Evolutionary conservation across 2,113 vertebrate species (phyloP), one percentile per base, ranked within the genome.

Genomic region (Oncorhynchus keta): DNA sequence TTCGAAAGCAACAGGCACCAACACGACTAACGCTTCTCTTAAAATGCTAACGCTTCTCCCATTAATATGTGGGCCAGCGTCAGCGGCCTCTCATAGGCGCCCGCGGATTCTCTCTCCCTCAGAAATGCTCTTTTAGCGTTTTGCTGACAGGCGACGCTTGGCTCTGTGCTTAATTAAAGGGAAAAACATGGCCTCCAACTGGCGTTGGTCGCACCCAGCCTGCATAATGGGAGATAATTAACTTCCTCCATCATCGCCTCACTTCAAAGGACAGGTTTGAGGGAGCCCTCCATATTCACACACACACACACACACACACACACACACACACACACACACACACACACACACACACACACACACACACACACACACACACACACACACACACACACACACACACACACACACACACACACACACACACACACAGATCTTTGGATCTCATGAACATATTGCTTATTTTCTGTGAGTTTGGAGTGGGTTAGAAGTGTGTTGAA

Each of bases 151-250:
- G 92, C 94, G 77, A 81, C 77, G 88, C 93, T 94, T 94, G 95
- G 92, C 94, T 96, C 92, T 95, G 93, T 93, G 92, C 95, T 97
- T 99, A 97, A 97, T 98, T 99, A 98, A 97, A 96, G 92, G 94
- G 92, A 94, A 95, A 45, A 91, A 96, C 95, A 95, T 94, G 94
- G 91, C 93, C 94, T 93, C 95, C 16, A 91, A 94, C 94, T 94
- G 92, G 93, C 94, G 93, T 94, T 95, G 93, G 95, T 93, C 93
- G 94, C 92, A 87, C 89, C 95, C 93, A 93, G 95, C 93, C 95
- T 93, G 93, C 93, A 94, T 86, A 94, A 95, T 95, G 92, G 91
- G 94, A 92, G 94, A 94, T 97, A 97, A 98, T 97, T 97, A 98
- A 96, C 95, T 97, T 96, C 95, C 96, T 96, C 96, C 96, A 95